These are phyloP conservation scores for Ypsolopha scabrella DNA, from an alignment of 2,888 invertebrate genomes.

Conservation along the genomic window DNA sequence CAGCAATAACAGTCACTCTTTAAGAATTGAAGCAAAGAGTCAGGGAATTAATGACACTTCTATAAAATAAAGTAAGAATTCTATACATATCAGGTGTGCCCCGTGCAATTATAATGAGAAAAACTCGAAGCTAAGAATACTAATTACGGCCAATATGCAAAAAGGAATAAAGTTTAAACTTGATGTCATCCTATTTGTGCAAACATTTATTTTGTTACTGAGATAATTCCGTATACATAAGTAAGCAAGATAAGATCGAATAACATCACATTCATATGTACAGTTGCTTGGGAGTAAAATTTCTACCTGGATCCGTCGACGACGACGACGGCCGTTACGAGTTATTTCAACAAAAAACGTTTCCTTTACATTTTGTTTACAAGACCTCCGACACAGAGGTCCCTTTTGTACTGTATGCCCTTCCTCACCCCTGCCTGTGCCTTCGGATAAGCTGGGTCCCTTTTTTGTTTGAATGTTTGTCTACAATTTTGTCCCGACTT, in stretches of 20 bases:
- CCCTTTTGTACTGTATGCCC: slow-evolving; percentile 37
- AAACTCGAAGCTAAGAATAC: too few species aligned
- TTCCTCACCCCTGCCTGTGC: slow-evolving; percentile 21
- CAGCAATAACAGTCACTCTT: too few species aligned
- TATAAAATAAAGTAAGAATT: too few species aligned
- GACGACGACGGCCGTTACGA: slow-evolving; percentile 16
- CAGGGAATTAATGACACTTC: too few species aligned
- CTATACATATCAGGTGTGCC: too few species aligned
- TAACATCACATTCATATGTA: slow-evolving; percentile 12
- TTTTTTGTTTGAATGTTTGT: slow-evolving; percentile 54
- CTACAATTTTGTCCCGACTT: slow-evolving; percentile 21
- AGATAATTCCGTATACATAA: slow-evolving; percentile 15
- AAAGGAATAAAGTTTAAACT: neutral
- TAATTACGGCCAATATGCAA: too few species aligned
- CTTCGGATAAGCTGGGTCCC: slow-evolving; percentile 29
- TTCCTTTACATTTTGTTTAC: slow-evolving; percentile 62
- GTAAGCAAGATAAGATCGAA: slow-evolving; percentile 44
- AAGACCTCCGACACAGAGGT: slow-evolving; percentile 61
- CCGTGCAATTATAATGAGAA: too few species aligned
- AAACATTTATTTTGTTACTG: slow-evolving; percentile 32
- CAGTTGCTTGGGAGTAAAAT: slow-evolving; percentile 17
- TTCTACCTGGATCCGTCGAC: slow-evolving; percentile 45
- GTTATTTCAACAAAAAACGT: slow-evolving; percentile 45
- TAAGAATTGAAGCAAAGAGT: too few species aligned
- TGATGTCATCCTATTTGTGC: slow-evolving; percentile 50